Percentiles rank a stretch among this genome's conserved stretches.
Conservation (phyloP, 2,113 vertebrate species). For the Austrofundulus limnaeus region DNA sequence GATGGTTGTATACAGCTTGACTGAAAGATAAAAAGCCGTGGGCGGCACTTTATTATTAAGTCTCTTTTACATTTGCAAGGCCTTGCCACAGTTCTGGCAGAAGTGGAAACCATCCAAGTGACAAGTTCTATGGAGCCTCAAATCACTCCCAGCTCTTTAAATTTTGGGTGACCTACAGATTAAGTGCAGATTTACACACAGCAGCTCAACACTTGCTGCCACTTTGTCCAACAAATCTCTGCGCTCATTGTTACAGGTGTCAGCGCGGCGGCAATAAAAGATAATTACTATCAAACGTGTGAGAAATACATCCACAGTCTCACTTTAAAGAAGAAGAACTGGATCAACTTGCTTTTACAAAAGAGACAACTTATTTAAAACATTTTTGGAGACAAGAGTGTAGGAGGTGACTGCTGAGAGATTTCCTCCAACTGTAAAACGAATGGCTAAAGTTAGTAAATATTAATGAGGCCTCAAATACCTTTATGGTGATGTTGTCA, state of each 20-base stretch:
- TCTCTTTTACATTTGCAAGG: background rate
- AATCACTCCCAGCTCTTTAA: background rate
- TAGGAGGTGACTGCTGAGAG: background rate
- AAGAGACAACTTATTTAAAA: background rate
- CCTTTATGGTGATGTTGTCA: too few species aligned
- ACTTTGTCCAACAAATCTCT: background rate
- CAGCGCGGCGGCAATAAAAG: background rate
- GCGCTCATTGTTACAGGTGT: background rate
- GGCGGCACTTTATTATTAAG: background rate
- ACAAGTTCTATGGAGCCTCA: background rate
- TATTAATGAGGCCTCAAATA: too few species aligned
- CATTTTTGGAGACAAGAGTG: background rate
- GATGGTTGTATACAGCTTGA: conserved; percentile 20
- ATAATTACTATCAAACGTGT: background rate
- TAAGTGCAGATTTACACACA: background rate
- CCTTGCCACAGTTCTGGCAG: background rate
- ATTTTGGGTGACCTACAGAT: background rate
- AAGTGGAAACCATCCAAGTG: background rate
- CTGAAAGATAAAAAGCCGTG: conserved; percentile 6
- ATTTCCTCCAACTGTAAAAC: background rate
- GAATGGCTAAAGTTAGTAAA: too few species aligned
- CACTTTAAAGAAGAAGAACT: too few species aligned
- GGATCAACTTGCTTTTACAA: background rate
- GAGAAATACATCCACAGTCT: background rate
- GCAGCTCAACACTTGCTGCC: background rate